Conservation (phyloP, 1,140 invertebrate species). For the Brachionus calyciflorus region DNA sequence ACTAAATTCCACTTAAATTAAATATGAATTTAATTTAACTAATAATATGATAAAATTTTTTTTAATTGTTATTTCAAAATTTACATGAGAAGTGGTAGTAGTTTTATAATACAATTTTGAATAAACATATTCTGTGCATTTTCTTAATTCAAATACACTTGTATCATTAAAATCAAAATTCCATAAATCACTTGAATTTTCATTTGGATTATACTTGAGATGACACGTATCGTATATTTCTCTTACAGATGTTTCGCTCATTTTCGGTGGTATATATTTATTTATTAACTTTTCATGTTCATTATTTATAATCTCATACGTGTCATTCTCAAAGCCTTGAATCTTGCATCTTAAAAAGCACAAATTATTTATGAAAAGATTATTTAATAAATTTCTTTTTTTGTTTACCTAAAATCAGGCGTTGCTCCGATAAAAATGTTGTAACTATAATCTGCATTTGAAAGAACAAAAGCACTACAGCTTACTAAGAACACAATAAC, state of each 20-base stretch:
- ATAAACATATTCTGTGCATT: background rate
- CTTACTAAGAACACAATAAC: background rate
- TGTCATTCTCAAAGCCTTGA: background rate
- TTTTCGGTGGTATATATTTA: background rate
- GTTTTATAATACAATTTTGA: background rate
- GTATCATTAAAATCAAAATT: background rate
- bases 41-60: background rate
- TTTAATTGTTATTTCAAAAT: background rate
- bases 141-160: background rate
- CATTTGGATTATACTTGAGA: background rate
- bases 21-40: background rate
- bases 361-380: background rate
- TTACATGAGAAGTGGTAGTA: background rate
- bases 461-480: background rate
- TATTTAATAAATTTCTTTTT: background rate
- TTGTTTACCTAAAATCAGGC: background rate
- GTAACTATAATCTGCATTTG: background rate
- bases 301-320: background rate
- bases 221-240: background rate
- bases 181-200: no score
- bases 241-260: background rate
- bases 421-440: background rate
- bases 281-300: background rate
- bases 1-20: conserved; percentile 3
- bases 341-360: background rate